Evolutionary conservation across 2,888 invertebrate species (phyloP), one percentile per base, ranked within the genome.

Genomic region (Dexiosoma caninum): DNA sequence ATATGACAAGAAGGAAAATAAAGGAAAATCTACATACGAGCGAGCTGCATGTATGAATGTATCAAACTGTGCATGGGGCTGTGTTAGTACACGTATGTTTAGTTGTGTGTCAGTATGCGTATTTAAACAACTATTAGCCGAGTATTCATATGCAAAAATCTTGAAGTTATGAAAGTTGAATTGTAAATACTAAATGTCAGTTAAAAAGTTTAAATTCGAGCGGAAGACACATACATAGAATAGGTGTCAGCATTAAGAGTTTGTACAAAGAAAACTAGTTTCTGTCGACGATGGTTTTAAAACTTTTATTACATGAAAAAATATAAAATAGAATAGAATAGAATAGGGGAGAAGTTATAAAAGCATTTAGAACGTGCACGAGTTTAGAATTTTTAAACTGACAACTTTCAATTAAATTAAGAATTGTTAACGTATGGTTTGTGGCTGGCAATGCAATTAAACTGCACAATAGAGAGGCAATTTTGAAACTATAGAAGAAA

Each of bases 121-220:
- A 40, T 40, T 37, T 30, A 37, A 72, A 57, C 21, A 40, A 37
- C 37, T 69, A 77, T 81, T 69, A 81, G 77, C 10, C 30, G 10
- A 55, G 55, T 76, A 77, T 72, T 64, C 77, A 77, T 77, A 72
- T 77, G 62, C 55, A 81, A 67, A 49, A 77, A 64, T 30, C 46
- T 57, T 59, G 3, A 69, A 59, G 53, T 80, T 76, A 10, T 44
- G 19, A 76, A 66, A 74, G 27, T 57, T 57, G 51, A 67, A 67
- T 42, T 59, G 21, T 46, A 46, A 74, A 64, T 74, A 16, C 32
- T 19, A 62, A 27, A 35, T 49, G 16, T 23, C 42, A 7, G 14
- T 49, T 23, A 46, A 12, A 75, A 75, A 59, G 75, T 75, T 75
- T 12, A 59, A 75, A 49, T 35, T 51, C 32, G n/a, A 42, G 21